phyloP scores from a whole-genome alignment of 92 coral and sea anemone genomes.

The Montipora capitata region DNA sequence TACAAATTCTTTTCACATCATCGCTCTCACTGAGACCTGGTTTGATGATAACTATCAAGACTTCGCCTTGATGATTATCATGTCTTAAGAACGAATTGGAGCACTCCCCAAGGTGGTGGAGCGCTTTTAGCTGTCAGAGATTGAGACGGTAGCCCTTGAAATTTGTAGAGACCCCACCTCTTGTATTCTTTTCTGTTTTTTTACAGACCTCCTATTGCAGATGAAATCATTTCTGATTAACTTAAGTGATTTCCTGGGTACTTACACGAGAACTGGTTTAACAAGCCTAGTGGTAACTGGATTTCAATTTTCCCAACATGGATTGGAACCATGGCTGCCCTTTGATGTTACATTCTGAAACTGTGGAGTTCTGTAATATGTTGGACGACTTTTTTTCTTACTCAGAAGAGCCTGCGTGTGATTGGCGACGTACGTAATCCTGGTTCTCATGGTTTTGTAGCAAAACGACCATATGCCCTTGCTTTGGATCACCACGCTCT shows the following conservation, averaged over 20 bases:
- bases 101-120: no score
- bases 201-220: constrained; percentile 57
- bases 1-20: no score
- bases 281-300: constrained; percentile 40
- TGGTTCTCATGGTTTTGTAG: not conserved
- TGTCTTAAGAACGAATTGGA: no score
- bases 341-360: constrained; percentile 28
- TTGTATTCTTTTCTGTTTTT: not conserved
- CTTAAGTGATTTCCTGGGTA: constrained; percentile 33
- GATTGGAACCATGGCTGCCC: constrained; percentile 64
- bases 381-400: constrained; percentile 52
- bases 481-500: not conserved
- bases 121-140: no score
- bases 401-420: constrained; percentile 41
- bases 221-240: constrained; percentile 15
- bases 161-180: no score
- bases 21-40: no score
- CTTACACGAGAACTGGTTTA: constrained; percentile 25
- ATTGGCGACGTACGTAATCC: constrained; percentile 32
- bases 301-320: constrained; percentile 55
- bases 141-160: no score
- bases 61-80: no score
- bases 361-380: constrained; percentile 54
- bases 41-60: no score
- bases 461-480: no score